Evolutionary conservation across 2,888 invertebrate species (phyloP).

Genomic region (Zhengitettix transpicula): DNA sequence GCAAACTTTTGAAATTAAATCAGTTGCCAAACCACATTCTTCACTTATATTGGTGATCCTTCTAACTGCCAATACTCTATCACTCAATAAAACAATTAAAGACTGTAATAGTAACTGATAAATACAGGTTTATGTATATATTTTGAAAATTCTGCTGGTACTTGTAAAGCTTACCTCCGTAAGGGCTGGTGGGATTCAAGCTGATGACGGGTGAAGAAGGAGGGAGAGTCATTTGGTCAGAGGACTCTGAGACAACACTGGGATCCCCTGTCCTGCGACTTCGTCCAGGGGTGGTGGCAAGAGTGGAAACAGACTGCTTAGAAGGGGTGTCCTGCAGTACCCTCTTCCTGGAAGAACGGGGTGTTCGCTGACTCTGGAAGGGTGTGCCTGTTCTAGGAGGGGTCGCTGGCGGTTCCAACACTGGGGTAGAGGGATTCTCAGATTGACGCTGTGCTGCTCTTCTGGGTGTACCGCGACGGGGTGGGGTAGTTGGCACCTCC

Average conservation of each 20-base stretch:
- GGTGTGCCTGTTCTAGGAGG: slow-evolving; percentile 15
- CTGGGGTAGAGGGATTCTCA: neutral
- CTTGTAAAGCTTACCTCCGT: slow-evolving; percentile 19
- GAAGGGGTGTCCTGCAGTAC: slow-evolving; percentile 10
- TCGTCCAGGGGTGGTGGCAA: neutral
- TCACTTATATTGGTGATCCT: too few species aligned
- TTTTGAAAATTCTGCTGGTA: too few species aligned
- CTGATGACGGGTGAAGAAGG: slow-evolving; percentile 21
- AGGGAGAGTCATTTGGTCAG: slow-evolving; percentile 17
- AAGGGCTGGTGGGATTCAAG: slow-evolving; percentile 22
- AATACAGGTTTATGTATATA: too few species aligned
- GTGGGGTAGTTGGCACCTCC: neutral
- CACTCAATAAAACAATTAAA: too few species aligned
- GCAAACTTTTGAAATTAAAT: too few species aligned
- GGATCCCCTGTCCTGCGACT: neutral
- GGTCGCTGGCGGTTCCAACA: slow-evolving; percentile 17
- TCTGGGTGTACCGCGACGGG: neutral
- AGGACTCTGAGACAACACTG: slow-evolving; percentile 14
- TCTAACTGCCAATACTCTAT: too few species aligned
- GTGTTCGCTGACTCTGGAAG: too few species aligned
- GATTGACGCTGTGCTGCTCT: neutral
- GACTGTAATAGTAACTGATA: too few species aligned
- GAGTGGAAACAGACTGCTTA: neutral
- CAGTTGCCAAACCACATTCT: too few species aligned
- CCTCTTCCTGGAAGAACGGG: too few species aligned